Conservation (phyloP, 2,113 vertebrate genomes). For the Passer domesticus region DNA sequence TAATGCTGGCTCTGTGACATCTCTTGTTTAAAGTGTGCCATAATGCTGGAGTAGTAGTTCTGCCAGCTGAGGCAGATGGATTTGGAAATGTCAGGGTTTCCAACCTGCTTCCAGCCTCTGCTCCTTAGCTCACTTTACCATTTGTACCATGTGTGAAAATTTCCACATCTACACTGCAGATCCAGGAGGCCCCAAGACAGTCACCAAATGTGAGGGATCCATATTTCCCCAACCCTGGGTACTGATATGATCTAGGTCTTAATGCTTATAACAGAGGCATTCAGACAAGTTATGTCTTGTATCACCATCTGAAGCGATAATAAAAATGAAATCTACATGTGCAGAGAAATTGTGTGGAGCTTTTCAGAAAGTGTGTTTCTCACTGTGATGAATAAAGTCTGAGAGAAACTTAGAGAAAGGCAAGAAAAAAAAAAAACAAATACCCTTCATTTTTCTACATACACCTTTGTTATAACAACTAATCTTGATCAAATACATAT, state of each 20-base stretch:
- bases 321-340: constrained; percentile 15
- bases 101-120: background rate
- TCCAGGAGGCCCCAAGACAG: background rate
- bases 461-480: background rate
- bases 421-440: background rate
- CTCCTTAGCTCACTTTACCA: background rate
- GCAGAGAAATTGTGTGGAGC: background rate
- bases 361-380: background rate
- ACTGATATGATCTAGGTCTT: background rate
- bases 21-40: background rate
- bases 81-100: background rate
- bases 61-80: background rate
- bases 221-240: background rate
- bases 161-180: background rate
- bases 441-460: background rate
- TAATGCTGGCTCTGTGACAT: background rate
- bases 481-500: background rate
- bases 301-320: background rate
- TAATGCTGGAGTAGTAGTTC: background rate
- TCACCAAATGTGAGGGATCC: background rate
- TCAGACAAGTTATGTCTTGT: background rate
- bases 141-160: background rate
- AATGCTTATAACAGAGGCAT: background rate
- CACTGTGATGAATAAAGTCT: background rate
- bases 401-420: background rate